Evolutionary conservation across 2,888 invertebrate genomes (phyloP), one percentile per base, ranked within the genome.

Genomic region (Sarcophaga carnaria): DNA sequence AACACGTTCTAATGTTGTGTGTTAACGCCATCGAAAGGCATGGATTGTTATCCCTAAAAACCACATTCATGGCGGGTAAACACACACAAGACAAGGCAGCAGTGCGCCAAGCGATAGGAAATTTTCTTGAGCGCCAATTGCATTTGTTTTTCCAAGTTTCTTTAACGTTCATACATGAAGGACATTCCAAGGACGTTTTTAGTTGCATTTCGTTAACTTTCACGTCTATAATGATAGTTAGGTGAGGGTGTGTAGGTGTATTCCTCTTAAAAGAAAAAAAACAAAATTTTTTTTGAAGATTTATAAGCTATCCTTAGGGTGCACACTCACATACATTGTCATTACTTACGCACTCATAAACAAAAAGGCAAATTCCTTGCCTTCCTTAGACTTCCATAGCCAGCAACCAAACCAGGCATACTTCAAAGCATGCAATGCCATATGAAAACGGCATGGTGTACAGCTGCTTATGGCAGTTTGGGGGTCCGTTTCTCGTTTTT

Each of bases 121-220:
- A 59, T 70, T 45, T 70, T 64, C 37, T 67, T 27, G 4, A 69
- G 45, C 67, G 63, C 59, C 62, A 62, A 77, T 62, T 79, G 77
- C 66, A 80, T 49, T 77, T 79, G n/a, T 69, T 25, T 47, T 27
- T 22, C 37, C 0, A 37, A 37, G 37, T 37, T 20, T 37, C 59
- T 22, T 0, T 60, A 47, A 20, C 20, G 63, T 22, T 22, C 66
- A 45, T 47, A 12, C 47, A 63, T 85, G 84, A 89, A 90, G 90
- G 90, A 89, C 90, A 89, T 88, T 89, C 89, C 89, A 90, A 90
- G 90, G 90, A 89, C 90, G 87, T 71, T 69, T 75, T 63, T 64
- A 76, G 64, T 79, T 84, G 85, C 83, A 80, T 83, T 87, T 60
- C 72, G 37, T 77, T 66, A 49, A 77, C 69, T 60, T 60, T 69